phyloP scores from a whole-genome alignment of 1,140 invertebrate species.

The Drosophila santomea region DNA sequence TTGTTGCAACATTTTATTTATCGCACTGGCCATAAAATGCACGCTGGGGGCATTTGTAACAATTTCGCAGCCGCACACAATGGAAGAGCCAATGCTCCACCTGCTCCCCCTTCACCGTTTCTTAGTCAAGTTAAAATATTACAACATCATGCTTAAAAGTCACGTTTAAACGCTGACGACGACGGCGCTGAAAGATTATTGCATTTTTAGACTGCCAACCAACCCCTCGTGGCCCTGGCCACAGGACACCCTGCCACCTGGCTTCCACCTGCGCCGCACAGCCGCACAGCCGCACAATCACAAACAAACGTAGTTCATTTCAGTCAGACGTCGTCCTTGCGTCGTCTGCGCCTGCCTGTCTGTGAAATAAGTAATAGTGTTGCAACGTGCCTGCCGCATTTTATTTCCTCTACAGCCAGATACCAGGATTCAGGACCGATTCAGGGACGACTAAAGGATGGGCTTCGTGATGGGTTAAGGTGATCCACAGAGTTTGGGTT shows the following conservation, averaged over 20 bases:
- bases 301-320: slow-evolving; percentile 83
- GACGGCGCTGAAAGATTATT: slow-evolving; percentile 82
- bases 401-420: slow-evolving; percentile 70
- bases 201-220: slow-evolving; percentile 67
- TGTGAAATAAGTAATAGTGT: slow-evolving; percentile 82
- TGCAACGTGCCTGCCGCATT: slow-evolving; percentile 83
- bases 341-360: slow-evolving; percentile 68
- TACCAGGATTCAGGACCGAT: slow-evolving; percentile 8
- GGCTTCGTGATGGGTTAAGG: background rate
- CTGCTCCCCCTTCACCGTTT: slow-evolving; percentile 15
- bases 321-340: slow-evolving; percentile 60
- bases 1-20: slow-evolving; percentile 82
- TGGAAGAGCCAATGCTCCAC: slow-evolving; percentile 38
- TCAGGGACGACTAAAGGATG: background rate
- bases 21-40: slow-evolving; percentile 82
- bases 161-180: slow-evolving; percentile 82
- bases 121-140: slow-evolving; percentile 82
- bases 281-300: slow-evolving; percentile 61
- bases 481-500: background rate
- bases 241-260: slow-evolving; percentile 7
- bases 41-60: slow-evolving; percentile 82
- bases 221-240: slow-evolving; percentile 2
- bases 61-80: slow-evolving; percentile 75
- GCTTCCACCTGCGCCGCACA: slow-evolving; percentile 49
- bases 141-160: slow-evolving; percentile 83